Base-by-base conservation (phyloP, 2,113 vertebrate genomes). In the Abramis brama region DNA sequence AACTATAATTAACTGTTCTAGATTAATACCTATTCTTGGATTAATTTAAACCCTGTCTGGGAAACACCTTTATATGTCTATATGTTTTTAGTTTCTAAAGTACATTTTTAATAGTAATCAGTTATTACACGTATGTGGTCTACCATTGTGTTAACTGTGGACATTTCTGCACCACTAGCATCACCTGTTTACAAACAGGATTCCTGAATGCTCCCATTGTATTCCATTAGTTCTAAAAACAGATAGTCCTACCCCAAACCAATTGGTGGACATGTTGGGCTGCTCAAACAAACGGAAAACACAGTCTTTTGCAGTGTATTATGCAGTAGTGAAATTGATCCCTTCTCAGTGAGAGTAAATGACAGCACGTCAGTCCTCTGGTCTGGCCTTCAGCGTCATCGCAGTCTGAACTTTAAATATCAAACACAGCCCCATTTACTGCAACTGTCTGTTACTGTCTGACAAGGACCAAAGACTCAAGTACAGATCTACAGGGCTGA, bases 341-440 rank as follows among this genome's bases (percentile, higher is more conserved):
- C 59, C 5, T 21, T 90, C 85, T 86, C 50, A 73, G 62, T 88
- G 86, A 89, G 89, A 91, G 89, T 86, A 92, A 93, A 93, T 92
- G 88, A 91, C 85, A 30, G 70, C 52, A 74, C 89, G 88, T 89
- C 86, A 89, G 90, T 86, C 84, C 86, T 88, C 78, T 87, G 83
- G 86, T 89, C 30, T 66, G 19, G 71, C 87, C 90, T 82, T 88
- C 86, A 92, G 91, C 90, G 78, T 88, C 89, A 76, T 78, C 82
- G 86, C 86, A 78, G 87, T 80, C 87, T 92, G 91, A 92, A 92
- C 92, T 93, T 91, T 92, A 93, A 94, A 93, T 92, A 91, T 90
- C 91, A 91, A 86, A 91, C 89, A 91, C 88, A 86, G 77, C 85
- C 84, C 73, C 43, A 89, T 88, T 88, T 87, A 71, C 74, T 89